Base-by-base conservation (phyloP, 2,888 invertebrate genomes). In the Empis livida region DNA sequence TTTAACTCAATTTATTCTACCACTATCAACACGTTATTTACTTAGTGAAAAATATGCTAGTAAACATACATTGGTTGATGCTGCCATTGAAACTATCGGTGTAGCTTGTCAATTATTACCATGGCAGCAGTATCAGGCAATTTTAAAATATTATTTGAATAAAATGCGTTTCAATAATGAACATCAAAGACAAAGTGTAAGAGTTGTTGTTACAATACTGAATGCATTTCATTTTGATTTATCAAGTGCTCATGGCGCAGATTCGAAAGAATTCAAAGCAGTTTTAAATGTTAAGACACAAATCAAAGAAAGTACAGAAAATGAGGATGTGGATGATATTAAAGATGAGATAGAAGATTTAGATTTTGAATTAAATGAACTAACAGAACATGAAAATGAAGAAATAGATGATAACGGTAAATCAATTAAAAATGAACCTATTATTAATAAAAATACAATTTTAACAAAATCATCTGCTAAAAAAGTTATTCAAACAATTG, bases 171-270 rank as follows among this genome's bases (percentile, higher is more conserved):
- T 75, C 43, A 77, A 81, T 10, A 66, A 77, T 1, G 84, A 86
- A 35, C 81, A 81, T 62, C 93, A 93, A 59, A 91, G 86, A 57
- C 88, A 92, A 57, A 71, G 86, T 48, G 85, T 92, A 10, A 75
- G 84, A 47, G 73, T 88, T 47, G 73, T 86, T 13, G 80, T 85
- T 0, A 79, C 79, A 1, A 81, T 96, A 51, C 72, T 96, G 52
- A 91, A 95, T 62, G 80, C 86, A 1, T 96, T 95, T 61, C 95
- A 95, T 70, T 96, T 86, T 65, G 89, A 95, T 71, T 73, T 95
- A 43, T 77, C 78, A 0, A 80, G 81, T 62, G 78, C 74, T 6
- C 64, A 72, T 46, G 54, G 53, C 4, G 62, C 62, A 44, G 48
- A 47, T 9, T 13, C 20, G 54, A 55, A 23, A 50, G 48, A 44